Evolutionary conservation across 2,113 vertebrate species (phyloP).

Genomic region (Dipodomys ordii): DNA sequence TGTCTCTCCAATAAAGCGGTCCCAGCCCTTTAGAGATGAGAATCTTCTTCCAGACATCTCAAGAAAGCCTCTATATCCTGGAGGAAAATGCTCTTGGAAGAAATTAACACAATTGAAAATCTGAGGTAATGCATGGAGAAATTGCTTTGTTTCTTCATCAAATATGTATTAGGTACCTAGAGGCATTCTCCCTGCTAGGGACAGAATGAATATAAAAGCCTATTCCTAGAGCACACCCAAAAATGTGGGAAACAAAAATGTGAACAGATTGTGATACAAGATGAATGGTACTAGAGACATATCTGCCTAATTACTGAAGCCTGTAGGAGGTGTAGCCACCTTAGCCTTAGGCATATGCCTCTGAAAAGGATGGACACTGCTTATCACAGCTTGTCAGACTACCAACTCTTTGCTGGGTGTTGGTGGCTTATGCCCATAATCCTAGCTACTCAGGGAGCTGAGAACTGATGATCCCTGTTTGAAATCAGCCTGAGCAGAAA

Average conservation of each 20-base stretch:
- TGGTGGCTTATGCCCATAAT: too few relatives aligned
- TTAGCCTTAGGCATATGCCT: background rate
- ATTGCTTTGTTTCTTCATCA: conserved; percentile 33
- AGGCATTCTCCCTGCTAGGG: background rate
- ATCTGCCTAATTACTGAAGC: background rate
- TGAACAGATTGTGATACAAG: background rate
- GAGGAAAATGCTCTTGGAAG: conserved; percentile 38
- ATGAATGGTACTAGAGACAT: background rate
- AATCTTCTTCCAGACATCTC: conserved; percentile 9
- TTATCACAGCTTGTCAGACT: background rate
- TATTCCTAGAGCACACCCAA: background rate
- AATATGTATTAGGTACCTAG: background rate
- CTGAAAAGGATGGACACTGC: background rate
- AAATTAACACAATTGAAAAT: conserved; percentile 8
- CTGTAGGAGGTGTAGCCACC: background rate
- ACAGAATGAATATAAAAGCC: background rate
- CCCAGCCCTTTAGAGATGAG: background rate
- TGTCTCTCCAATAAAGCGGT: background rate
- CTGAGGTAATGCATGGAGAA: background rate
- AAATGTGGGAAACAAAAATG: background rate
- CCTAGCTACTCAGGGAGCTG: too few relatives aligned
- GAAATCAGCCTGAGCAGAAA: too few relatives aligned
- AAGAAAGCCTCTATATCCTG: conserved; percentile 28
- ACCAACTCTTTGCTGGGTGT: too few relatives aligned
- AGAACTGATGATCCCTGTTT: too few relatives aligned